Conservation (phyloP, 1,140 invertebrate genomes). For the Epicauta chinensis region DNA sequence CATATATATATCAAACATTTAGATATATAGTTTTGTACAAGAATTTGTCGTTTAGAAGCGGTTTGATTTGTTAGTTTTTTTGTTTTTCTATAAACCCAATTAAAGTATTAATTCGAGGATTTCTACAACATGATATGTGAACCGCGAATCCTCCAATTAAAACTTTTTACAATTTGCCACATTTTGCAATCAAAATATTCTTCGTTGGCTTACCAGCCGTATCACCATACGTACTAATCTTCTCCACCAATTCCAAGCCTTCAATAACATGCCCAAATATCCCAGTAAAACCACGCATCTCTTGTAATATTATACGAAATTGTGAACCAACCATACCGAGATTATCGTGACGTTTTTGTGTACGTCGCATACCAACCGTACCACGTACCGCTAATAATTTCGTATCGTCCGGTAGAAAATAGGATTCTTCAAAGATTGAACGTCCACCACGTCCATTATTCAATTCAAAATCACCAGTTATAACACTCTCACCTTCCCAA, state of each 20-base stretch:
- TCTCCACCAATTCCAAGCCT: conserved; percentile 73
- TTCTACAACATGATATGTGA: not conserved
- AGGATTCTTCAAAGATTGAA: conserved; percentile 68
- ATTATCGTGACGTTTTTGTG: conserved; percentile 73
- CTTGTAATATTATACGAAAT: conserved; percentile 72
- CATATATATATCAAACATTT: conserved; percentile 15
- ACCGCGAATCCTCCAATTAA: no score
- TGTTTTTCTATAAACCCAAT: not conserved
- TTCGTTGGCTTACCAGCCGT: conserved; percentile 69
- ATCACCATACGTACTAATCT: conserved; percentile 70
- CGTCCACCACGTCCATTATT: conserved; percentile 76
- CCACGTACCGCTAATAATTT: conserved; percentile 68
- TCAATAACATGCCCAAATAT: conserved; percentile 79
- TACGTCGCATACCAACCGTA: conserved; percentile 75
- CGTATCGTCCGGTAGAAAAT: conserved; percentile 77
- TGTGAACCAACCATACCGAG: conserved; percentile 77
- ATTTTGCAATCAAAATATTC: conserved; percentile 66
- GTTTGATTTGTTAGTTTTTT: not conserved
- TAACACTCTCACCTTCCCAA: conserved; percentile 74
- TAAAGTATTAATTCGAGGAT: not conserved
- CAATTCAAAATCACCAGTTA: conserved; percentile 72
- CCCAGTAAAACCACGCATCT: conserved; percentile 75
- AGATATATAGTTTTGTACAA: not conserved
- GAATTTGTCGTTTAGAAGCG: conserved; percentile 7
- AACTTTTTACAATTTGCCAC: conserved; percentile 63